Evolutionary conservation across 2,797 vertebrate species (phyloP).

Genomic region (Urophycis tenuis): DNA sequence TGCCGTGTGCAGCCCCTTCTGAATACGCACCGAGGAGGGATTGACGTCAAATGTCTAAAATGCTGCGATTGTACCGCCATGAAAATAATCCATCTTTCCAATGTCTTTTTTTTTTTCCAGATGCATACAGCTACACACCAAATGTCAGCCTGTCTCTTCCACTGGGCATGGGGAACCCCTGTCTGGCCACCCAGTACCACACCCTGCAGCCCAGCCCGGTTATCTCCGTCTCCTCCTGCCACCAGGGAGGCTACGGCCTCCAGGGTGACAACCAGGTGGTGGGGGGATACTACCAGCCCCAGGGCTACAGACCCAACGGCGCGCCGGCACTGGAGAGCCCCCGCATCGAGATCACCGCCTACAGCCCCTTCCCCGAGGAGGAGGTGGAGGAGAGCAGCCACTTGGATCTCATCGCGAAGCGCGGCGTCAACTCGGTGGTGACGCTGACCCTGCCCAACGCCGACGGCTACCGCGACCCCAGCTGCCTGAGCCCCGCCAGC

Average conservation of each 20-base stretch:
- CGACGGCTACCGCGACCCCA: conserved; percentile 91
- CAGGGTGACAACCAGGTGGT: conserved; percentile 71
- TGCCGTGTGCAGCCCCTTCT: too few species aligned
- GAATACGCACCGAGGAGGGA: too few species aligned
- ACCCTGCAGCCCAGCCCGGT: conserved; percentile 81
- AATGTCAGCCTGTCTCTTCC: conserved; percentile 80
- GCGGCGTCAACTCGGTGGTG: conserved; percentile 81
- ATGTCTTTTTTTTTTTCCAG: conserved; percentile 68
- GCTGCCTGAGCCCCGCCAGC: conserved; percentile 92
- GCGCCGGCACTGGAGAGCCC: conserved; percentile 88
- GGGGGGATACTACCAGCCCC: conserved; percentile 78
- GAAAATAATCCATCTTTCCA: background rate
- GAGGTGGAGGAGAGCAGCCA: conserved; percentile 75
- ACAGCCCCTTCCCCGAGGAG: conserved; percentile 86
- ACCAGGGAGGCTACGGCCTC: conserved; percentile 75
- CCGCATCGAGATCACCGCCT: conserved; percentile 96
- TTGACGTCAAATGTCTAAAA: too few species aligned
- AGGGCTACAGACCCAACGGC: conserved; percentile 77
- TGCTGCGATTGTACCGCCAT: background rate
- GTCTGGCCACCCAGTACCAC: conserved; percentile 82
- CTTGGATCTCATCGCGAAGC: conserved; percentile 66
- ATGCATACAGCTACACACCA: conserved; percentile 86
- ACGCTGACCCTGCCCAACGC: conserved; percentile 86
- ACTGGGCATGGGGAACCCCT: conserved; percentile 76
- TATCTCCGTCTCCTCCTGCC: conserved; percentile 78